Evolutionary conservation across 1,140 invertebrate genomes (phyloP), one percentile per base, ranked within the genome.

Genomic region (Pinna nobilis): DNA sequence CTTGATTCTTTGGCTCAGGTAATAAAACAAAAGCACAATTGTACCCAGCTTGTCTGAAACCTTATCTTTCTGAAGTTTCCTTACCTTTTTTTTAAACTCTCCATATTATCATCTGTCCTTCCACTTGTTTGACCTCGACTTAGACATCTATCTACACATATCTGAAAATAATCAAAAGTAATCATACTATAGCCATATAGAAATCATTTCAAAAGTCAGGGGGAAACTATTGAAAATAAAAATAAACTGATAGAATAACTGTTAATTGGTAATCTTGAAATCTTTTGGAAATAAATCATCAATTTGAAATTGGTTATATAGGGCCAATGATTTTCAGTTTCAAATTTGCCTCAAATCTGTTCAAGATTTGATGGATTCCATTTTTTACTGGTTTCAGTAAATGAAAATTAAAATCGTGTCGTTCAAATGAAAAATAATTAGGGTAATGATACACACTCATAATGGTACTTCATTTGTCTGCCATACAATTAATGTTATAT

Each of bases 101-200:
- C 96, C 37, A 92, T 83, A 88, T 99, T 99, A 85, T 99, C 98
- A 89, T 99, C 98, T 2, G 94, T 92, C 23, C 98, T 92, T 0
- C 97, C 97, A 88, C 96, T 97, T 55, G 93, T 93, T 20, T 94
- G 92, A 6, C 97, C 97, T 49, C 98, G 92, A 5, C 92, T 92
- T 51, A 99, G 85, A 85, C 97, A 98, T 39, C 97, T 91, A 30
- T 94, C 85, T 0, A 94, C 93, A 87, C 97, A 98, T 2, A 93
- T 85, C 91, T 92, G 69, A 18, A 70, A 74, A 20, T 28, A 53
- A 5, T 25, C 28, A 64, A 15, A 33, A 33, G 9, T 15, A 25
- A n/a, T 11, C 7, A 18, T 15, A n/a, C 11, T 44, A 15, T 9
- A 18, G 13, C 13, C 28, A 33, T 37, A 32, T 23, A 64, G 20